These are phyloP conservation scores for Oikopleura dioica DNA, from an alignment of 23 tunicate species.

Conservation along the genomic window DNA sequence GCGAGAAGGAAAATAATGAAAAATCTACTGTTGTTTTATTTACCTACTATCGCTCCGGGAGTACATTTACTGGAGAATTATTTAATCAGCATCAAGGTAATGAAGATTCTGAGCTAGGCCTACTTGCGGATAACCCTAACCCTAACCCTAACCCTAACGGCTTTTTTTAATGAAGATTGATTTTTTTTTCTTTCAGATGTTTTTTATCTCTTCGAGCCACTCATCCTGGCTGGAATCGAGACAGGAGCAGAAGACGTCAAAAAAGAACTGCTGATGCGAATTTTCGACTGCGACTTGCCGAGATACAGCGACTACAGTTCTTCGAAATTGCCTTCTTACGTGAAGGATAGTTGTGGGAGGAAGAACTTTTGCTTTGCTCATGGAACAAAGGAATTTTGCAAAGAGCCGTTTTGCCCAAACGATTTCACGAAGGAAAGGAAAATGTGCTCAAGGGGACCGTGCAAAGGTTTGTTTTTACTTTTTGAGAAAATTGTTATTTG, in stretches of 20 bases:
- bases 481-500: no score
- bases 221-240: not conserved
- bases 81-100: no score
- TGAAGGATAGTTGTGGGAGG: not conserved
- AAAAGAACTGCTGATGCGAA: not conserved
- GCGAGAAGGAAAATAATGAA: no score
- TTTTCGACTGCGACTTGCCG: not conserved
- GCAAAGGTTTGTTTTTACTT: no score
- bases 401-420: not conserved
- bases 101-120: no score
- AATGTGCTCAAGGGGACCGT: not conserved
- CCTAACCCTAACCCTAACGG: no score
- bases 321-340: not conserved
- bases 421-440: not conserved
- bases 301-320: not conserved
- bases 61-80: no score
- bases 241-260: not conserved
- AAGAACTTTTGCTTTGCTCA: constrained; percentile 5
- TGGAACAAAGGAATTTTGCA: constrained; percentile 2
- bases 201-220: constrained; percentile 3
- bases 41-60: no score
- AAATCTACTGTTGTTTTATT: no score
- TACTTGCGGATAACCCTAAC: no score
- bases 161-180: no score
- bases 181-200: no score